Evolutionary conservation across 2,797 vertebrate species (phyloP).

Genomic region (Poecile montanus): DNA sequence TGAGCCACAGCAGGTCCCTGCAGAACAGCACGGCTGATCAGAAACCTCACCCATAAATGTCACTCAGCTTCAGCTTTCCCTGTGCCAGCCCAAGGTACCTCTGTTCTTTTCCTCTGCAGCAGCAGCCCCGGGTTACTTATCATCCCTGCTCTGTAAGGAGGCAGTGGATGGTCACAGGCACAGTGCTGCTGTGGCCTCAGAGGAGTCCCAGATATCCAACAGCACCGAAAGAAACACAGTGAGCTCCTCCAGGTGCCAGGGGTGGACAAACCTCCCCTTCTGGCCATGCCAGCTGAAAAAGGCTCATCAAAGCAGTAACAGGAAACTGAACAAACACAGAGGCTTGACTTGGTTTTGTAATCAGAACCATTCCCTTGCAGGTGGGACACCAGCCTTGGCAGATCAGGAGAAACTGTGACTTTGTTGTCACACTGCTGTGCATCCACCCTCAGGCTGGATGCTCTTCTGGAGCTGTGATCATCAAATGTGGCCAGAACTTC

Average conservation of each 20-base stretch:
- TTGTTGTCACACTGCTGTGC: fast-evolving
- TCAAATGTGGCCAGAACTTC: not conserved
- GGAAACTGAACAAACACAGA: not conserved
- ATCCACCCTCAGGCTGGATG: not conserved
- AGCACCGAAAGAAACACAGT: not conserved
- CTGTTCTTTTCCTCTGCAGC: not conserved
- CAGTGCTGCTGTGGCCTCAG: fast-evolving
- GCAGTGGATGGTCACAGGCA: fast-evolving
- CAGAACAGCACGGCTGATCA: not conserved
- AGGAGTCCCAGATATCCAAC: not conserved
- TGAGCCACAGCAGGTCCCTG: not conserved
- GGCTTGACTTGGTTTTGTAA: not conserved
- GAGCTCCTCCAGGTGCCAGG: not conserved
- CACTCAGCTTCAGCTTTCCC: not conserved
- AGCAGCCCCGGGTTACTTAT: not conserved
- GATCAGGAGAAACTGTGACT: not conserved
- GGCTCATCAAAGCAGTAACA: not conserved
- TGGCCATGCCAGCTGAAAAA: not conserved
- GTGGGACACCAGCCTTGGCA: not conserved
- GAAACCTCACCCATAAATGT: fast-evolving
- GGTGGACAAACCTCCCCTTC: not conserved
- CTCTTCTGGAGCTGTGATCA: not conserved
- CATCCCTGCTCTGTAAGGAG: not conserved
- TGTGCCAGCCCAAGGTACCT: not conserved
- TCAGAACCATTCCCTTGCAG: not conserved